These are phyloP conservation scores for Equus quagga DNA, from an alignment of 2,113 vertebrate genomes.

Conservation along the genomic window DNA sequence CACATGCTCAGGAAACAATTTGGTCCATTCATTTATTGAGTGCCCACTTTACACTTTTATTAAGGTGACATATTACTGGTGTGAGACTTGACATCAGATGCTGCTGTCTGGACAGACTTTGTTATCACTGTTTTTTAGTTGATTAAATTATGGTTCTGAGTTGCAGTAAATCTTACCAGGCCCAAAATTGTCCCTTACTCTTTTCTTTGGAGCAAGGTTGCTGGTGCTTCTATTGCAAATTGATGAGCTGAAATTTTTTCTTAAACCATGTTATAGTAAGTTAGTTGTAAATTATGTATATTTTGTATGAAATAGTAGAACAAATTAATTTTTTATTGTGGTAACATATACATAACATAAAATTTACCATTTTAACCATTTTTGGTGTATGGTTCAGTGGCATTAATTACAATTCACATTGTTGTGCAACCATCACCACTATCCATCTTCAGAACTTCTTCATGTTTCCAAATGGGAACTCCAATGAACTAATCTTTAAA, in stretches of 20 bases:
- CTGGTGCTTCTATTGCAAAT: not conserved
- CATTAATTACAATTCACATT: not conserved
- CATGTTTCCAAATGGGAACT: constrained; percentile 3
- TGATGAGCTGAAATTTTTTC: not conserved
- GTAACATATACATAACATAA: not conserved
- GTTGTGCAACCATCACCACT: not conserved
- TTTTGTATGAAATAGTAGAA: not conserved
- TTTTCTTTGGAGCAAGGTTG: not conserved
- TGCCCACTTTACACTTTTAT: not conserved
- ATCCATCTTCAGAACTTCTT: not conserved
- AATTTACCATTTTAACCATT: not conserved
- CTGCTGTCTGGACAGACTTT: not conserved
- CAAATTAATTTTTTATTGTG: not conserved
- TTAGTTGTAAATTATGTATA: not conserved
- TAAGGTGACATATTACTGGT: not conserved
- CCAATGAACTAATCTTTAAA: constrained; percentile 14
- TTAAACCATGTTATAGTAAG: not conserved
- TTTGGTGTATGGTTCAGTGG: not conserved
- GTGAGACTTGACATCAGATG: not conserved
- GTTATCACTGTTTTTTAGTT: constrained; percentile 41
- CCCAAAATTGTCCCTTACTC: not conserved
- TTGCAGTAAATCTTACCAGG: not conserved
- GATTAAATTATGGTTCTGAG: not conserved
- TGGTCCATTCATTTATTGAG: constrained; percentile 3
- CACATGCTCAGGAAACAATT: not conserved